Evolutionary conservation across 2,888 invertebrate species (phyloP).

Genomic region (Cephus runcator): DNA sequence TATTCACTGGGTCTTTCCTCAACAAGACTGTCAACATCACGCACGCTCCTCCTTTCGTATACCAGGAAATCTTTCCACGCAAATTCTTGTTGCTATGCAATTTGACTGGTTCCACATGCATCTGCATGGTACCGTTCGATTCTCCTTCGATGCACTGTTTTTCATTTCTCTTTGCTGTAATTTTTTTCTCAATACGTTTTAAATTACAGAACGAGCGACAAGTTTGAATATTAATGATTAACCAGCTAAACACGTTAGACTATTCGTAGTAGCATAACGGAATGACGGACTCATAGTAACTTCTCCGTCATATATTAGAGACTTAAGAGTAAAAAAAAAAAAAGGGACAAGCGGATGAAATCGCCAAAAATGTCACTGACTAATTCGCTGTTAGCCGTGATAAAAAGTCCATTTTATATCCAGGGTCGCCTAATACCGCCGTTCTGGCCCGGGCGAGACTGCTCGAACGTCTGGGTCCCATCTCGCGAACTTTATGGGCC

Average conservation of each 20-base stretch:
- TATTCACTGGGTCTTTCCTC: background rate
- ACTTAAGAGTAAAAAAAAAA: background rate
- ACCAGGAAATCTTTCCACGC: background rate
- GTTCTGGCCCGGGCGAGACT: slow-evolving; percentile 32
- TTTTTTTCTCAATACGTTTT: background rate
- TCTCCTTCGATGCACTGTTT: background rate
- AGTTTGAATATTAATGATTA: background rate
- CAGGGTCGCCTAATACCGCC: slow-evolving; percentile 35
- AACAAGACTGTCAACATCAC: background rate
- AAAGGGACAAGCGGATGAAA: slow-evolving; percentile 9
- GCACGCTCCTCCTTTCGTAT: background rate
- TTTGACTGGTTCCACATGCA: background rate
- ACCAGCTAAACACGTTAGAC: background rate
- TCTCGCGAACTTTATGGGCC: slow-evolving; percentile 55
- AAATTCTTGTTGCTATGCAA: background rate
- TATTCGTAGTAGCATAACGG: background rate
- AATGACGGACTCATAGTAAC: background rate
- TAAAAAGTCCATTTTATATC: slow-evolving; percentile 54
- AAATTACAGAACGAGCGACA: background rate
- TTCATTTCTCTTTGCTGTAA: too few species aligned
- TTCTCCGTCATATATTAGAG: background rate
- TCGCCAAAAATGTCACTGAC: slow-evolving; percentile 47
- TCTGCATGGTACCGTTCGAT: background rate
- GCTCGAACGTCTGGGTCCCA: slow-evolving; percentile 29
- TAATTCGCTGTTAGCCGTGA: slow-evolving; percentile 49